Percentiles rank a stretch among this genome's conserved stretches.
phyloP scores from a whole-genome alignment of 2,888 invertebrate genomes.

The Drosophila austrosaltans region DNA sequence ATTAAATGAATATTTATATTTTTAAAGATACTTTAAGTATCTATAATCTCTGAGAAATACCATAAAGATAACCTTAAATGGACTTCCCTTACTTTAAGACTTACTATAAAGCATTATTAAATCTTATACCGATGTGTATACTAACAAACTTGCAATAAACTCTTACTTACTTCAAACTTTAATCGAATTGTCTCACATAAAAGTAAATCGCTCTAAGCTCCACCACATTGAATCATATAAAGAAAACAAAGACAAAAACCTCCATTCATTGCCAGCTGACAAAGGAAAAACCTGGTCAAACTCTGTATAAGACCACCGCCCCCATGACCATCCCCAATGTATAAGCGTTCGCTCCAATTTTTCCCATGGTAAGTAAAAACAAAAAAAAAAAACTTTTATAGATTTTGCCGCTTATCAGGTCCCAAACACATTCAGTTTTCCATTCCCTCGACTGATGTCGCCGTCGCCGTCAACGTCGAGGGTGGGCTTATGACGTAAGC shows the following conservation, averaged over 20 bases:
- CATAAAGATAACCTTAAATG: too few species aligned
- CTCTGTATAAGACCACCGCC: constrained; percentile 1
- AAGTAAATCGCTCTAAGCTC: background rate
- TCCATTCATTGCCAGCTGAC: background rate
- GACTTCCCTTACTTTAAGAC: too few species aligned
- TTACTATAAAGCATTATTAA: too few species aligned
- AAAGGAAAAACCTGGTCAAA: constrained; percentile 20
- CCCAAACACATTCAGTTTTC: constrained; percentile 17
- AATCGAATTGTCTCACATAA: background rate
- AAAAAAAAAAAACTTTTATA: constrained; percentile 36
- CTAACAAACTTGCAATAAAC: background rate
- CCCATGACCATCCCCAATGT: constrained; percentile 18
- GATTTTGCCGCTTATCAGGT: constrained; percentile 64
- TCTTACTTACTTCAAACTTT: background rate
- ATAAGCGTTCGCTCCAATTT: constrained; percentile 22
- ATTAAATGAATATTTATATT: too few species aligned
- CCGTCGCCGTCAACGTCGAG: constrained; percentile 29
- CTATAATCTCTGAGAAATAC: too few species aligned
- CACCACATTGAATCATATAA: background rate
- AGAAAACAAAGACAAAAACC: background rate
- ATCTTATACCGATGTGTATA: too few species aligned
- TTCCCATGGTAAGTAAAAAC: constrained; percentile 40
- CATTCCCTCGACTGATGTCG: constrained; percentile 15
- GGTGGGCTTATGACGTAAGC: constrained; percentile 65
- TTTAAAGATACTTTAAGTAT: background rate